Evolutionary conservation across 2,888 invertebrate species (phyloP).

Genomic region (Tupiocoris notatus): DNA sequence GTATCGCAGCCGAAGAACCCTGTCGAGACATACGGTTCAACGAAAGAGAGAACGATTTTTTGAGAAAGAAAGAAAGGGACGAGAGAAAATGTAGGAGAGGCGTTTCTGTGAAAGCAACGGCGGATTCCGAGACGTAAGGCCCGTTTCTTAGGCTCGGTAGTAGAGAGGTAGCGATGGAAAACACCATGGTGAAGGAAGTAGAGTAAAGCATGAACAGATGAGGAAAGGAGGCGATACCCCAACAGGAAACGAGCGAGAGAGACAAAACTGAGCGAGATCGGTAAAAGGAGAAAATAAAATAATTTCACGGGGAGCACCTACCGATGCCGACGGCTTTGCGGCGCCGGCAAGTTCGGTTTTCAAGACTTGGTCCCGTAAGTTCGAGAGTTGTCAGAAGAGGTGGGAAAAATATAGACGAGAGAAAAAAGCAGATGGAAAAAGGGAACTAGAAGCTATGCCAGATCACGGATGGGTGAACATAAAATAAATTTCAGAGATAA

Average conservation of each 20-base stretch:
- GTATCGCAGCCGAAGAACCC: background rate
- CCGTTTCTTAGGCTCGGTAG: too few species aligned
- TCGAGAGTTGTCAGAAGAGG: constrained; percentile 35
- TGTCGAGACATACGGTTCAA: background rate
- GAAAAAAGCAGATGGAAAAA: constrained; percentile 27
- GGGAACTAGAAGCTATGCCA: too few species aligned
- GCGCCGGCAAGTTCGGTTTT: constrained; percentile 20
- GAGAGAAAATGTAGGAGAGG: background rate
- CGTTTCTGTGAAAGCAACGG: background rate
- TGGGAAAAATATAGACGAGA: constrained; percentile 22
- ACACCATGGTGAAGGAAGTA: background rate
- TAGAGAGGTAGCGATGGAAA: background rate
- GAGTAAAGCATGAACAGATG: background rate
- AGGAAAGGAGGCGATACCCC: background rate
- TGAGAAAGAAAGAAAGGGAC: background rate
- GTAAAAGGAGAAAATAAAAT: constrained; percentile 25
- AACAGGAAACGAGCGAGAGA: background rate
- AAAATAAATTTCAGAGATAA: too few species aligned
- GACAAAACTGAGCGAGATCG: background rate
- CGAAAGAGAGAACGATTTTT: background rate
- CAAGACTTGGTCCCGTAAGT: constrained; percentile 12
- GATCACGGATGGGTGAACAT: too few species aligned
- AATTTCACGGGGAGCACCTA: constrained; percentile 18
- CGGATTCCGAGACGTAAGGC: background rate
- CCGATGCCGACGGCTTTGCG: constrained; percentile 1